These are phyloP conservation scores for Alloplasta piceator DNA, from an alignment of 2,888 invertebrate species.

Conservation along the genomic window DNA sequence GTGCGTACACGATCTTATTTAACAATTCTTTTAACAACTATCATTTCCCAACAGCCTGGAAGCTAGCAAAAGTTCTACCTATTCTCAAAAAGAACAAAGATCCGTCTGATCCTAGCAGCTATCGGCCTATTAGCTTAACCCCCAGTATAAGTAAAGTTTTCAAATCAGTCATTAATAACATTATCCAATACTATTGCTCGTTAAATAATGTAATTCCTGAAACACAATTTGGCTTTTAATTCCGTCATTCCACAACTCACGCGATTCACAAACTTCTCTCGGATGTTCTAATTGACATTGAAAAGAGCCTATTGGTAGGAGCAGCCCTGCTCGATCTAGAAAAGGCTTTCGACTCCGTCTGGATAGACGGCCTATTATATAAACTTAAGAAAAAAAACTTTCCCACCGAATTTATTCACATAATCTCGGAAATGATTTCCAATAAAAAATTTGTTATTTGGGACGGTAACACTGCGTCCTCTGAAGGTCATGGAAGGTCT, in stretches of 20 bases:
- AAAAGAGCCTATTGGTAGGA: conserved; percentile 24
- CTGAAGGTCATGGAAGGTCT: conserved; percentile 25
- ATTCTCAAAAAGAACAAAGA: conserved; percentile 58
- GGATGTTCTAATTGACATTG: conserved; percentile 29
- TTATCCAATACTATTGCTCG: neutral
- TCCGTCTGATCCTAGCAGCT: neutral
- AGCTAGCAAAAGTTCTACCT: conserved; percentile 66
- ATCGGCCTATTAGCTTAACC: conserved; percentile 60
- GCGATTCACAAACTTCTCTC: conserved; percentile 38
- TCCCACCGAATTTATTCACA: neutral
- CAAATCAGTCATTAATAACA: conserved; percentile 47
- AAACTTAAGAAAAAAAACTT: conserved; percentile 17
- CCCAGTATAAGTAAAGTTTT: conserved; percentile 53
- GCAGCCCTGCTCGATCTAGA: conserved; percentile 15
- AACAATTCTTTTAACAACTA: conserved; percentile 68
- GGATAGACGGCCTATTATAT: neutral
- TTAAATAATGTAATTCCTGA: conserved; percentile 48
- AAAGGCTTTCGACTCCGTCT: conserved; percentile 2
- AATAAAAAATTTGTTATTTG: conserved; percentile 22
- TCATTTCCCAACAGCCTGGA: conserved; percentile 70
- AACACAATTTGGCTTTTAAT: conserved; percentile 57
- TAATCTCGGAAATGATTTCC: conserved; percentile 28
- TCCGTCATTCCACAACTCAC: neutral
- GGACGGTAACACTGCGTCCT: conserved; percentile 47
- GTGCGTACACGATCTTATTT: conserved; percentile 27